Evolutionary conservation across 2,113 vertebrate genomes (phyloP).

Genomic region (Barbus barbus): DNA sequence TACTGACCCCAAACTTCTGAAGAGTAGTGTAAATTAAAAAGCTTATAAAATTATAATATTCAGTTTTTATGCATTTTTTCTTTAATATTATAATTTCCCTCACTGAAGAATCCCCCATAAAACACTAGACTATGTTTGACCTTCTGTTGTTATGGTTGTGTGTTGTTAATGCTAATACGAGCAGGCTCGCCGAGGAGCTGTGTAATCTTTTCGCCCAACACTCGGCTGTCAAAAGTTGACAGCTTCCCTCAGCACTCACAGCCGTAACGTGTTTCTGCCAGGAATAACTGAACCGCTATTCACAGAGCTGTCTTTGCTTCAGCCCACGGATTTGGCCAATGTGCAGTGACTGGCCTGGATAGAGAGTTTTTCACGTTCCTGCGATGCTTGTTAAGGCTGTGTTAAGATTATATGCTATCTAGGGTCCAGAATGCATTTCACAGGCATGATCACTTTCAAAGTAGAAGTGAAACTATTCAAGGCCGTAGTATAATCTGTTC

Average conservation of each 20-base stretch:
- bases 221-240: slow-evolving; percentile 55
- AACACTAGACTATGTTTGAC: background rate
- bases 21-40: too few relatives aligned
- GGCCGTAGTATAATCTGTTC: slow-evolving; percentile 47
- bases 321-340: slow-evolving; percentile 9
- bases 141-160: slow-evolving; percentile 17
- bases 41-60: too few relatives aligned
- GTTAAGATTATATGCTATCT: slow-evolving; percentile 34
- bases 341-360: slow-evolving; percentile 12
- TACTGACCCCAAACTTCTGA: background rate
- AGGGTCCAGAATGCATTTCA: slow-evolving; percentile 16
- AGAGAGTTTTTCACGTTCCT: slow-evolving; percentile 33
- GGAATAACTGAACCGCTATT: slow-evolving; percentile 41
- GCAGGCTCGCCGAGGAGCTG: slow-evolving; percentile 32
- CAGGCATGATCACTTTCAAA: slow-evolving; percentile 21
- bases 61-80: too few relatives aligned
- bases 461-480: slow-evolving; percentile 48
- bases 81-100: background rate
- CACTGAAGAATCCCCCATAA: background rate
- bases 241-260: slow-evolving; percentile 46
- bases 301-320: slow-evolving; percentile 36
- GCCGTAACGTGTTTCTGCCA: slow-evolving; percentile 40
- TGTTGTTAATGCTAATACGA: slow-evolving; percentile 35
- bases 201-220: slow-evolving; percentile 42
- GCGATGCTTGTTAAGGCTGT: slow-evolving; percentile 34